Evolutionary conservation across 2,113 vertebrate species (phyloP).

Genomic region (Campylomormyrus tamandua): DNA sequence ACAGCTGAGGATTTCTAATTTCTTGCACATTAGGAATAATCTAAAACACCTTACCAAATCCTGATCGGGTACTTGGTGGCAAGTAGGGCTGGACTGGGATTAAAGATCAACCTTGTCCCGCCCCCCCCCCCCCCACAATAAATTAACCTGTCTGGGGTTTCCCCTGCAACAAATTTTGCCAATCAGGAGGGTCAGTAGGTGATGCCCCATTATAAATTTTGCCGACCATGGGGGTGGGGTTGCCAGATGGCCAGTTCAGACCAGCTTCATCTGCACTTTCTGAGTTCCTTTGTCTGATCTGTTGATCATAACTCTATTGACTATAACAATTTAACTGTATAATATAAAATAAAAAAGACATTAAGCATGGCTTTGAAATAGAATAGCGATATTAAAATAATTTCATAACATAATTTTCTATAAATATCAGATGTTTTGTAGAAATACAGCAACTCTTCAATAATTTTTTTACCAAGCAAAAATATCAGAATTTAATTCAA

Average conservation of each 20-base stretch:
- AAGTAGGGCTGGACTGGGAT: neutral
- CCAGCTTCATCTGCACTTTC: neutral
- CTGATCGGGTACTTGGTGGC: neutral
- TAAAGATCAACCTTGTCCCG: neutral
- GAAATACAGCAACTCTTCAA: neutral
- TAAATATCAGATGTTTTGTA: neutral
- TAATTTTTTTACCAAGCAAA: neutral
- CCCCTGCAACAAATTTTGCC: neutral
- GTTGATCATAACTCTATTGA: neutral
- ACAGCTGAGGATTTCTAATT: slow-evolving; percentile 25
- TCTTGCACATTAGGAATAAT: slow-evolving; percentile 47
- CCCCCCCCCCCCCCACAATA: neutral
- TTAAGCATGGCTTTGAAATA: neutral
- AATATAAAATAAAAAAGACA: neutral
- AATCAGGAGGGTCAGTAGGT: neutral
- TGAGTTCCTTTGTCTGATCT: neutral
- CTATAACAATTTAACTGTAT: neutral
- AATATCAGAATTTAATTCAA: neutral
- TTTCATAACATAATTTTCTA: neutral
- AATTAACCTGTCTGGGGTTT: neutral
- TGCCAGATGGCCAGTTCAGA: neutral
- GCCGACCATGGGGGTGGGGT: neutral
- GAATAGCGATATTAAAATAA: neutral
- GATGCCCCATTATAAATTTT: neutral
- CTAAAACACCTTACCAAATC: slow-evolving; percentile 43